Percentiles rank a stretch among this genome's conserved stretches.
Evolutionary conservation across 2,888 invertebrate genomes (phyloP).

Genomic region (Habrosyne pyritoides): DNA sequence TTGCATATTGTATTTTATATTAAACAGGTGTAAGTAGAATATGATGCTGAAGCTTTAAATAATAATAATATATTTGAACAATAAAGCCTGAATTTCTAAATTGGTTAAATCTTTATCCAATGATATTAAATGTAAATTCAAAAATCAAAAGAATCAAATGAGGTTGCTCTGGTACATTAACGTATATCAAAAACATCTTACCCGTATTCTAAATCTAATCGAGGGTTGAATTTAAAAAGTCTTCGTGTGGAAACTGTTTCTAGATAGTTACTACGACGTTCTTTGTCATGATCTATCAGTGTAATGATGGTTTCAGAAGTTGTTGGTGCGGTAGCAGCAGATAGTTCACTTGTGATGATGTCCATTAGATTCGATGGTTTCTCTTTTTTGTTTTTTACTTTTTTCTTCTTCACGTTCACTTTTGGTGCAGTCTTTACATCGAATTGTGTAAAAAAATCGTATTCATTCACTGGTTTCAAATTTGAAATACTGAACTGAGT

Average conservation of each 20-base stretch:
- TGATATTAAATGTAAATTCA: no score
- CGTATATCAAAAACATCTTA: conserved; percentile 28
- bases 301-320: conserved; percentile 50
- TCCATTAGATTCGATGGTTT: conserved; percentile 58
- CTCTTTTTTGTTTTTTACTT: conserved; percentile 48
- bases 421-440: conserved; percentile 45
- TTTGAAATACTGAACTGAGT: conserved; percentile 21
- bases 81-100: conserved; percentile 7
- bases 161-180: background rate
- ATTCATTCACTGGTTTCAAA: conserved; percentile 43
- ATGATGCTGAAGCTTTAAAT: no score
- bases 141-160: no score
- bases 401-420: conserved; percentile 50
- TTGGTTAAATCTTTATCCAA: no score
- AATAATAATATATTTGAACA: background rate
- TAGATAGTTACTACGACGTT: conserved; percentile 41
- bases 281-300: conserved; percentile 33
- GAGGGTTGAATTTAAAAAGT: conserved; percentile 29
- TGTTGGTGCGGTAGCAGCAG: conserved; percentile 45
- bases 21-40: no score
- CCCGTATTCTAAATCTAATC: conserved; percentile 56
- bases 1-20: no score
- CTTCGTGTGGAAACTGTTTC: conserved; percentile 31
- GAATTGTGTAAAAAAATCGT: conserved; percentile 63
- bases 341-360: conserved; percentile 60